A percentile compares a stretch with the other conserved stretches of the same genome.
Conservation (phyloP, 2,797 vertebrate species). For the Cyprinodon diabolis region DNA sequence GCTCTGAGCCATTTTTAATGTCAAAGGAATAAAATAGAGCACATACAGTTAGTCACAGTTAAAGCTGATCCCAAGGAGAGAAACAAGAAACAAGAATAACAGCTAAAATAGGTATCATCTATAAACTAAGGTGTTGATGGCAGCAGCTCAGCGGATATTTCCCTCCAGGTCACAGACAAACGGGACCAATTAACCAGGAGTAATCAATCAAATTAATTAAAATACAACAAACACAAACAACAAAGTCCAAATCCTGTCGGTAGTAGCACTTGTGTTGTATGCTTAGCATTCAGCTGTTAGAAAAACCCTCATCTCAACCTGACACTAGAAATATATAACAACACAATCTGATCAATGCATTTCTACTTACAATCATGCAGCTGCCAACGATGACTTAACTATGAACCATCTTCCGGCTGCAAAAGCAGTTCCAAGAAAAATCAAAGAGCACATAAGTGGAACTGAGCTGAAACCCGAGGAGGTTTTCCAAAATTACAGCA, state of each 20-base stretch:
- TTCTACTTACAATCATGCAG: conserved; percentile 32
- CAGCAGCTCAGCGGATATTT: too few relatives aligned
- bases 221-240: neutral
- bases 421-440: conserved; percentile 45
- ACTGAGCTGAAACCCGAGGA: conserved; percentile 54
- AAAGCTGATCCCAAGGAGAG: too few relatives aligned
- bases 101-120: too few relatives aligned
- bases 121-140: too few relatives aligned
- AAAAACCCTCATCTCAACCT: neutral
- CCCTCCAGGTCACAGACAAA: too few relatives aligned
- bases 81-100: too few relatives aligned
- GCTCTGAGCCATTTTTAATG: too few relatives aligned
- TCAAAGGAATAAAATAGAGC: too few relatives aligned
- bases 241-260: neutral
- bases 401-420: conserved; percentile 15
- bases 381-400: conserved; percentile 24
- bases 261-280: neutral
- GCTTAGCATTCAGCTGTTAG: neutral
- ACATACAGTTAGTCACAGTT: too few relatives aligned
- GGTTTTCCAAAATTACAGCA: conserved; percentile 55
- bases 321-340: neutral
- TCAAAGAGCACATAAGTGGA: conserved; percentile 40
- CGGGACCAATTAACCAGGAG: too few relatives aligned
- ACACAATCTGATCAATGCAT: conserved; percentile 5
- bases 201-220: too few relatives aligned